Conservation (phyloP, 2,797 vertebrate species). For the Astyanax mexicanus region DNA sequence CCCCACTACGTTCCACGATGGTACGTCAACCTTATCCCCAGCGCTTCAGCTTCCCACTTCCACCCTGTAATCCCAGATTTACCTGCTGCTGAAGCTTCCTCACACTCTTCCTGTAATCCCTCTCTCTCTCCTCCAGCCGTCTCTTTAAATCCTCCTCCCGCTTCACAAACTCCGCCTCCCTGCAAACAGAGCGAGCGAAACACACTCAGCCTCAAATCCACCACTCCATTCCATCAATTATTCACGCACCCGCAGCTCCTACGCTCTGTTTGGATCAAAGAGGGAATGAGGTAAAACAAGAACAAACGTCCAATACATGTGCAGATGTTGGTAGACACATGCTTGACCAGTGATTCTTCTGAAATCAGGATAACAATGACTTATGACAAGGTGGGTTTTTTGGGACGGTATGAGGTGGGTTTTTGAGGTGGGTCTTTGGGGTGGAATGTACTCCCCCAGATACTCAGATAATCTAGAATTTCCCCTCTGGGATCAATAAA, state of each 20-base stretch:
- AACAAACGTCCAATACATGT: background rate
- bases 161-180: slow-evolving; percentile 82
- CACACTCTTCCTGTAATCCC: slow-evolving; percentile 76
- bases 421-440: too few species aligned
- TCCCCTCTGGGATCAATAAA: too few species aligned
- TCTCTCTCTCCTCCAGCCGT: slow-evolving; percentile 81
- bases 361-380: too few species aligned
- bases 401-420: too few species aligned
- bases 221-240: slow-evolving; percentile 12
- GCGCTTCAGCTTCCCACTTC: background rate
- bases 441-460: too few species aligned
- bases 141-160: slow-evolving; percentile 80
- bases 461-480: too few species aligned
- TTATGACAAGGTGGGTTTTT: too few species aligned
- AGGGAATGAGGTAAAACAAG: background rate
- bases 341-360: too few species aligned
- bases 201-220: background rate
- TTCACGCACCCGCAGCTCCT: background rate
- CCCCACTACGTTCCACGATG: background rate
- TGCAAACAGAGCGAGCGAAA: slow-evolving; percentile 62
- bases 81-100: slow-evolving; percentile 83
- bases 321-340: too few species aligned
- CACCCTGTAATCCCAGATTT: slow-evolving; percentile 45
- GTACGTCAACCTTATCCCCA: background rate
- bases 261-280: background rate